Evolutionary conservation across 2,113 vertebrate genomes (phyloP).

Genomic region (Gymnocephalus cernua): DNA sequence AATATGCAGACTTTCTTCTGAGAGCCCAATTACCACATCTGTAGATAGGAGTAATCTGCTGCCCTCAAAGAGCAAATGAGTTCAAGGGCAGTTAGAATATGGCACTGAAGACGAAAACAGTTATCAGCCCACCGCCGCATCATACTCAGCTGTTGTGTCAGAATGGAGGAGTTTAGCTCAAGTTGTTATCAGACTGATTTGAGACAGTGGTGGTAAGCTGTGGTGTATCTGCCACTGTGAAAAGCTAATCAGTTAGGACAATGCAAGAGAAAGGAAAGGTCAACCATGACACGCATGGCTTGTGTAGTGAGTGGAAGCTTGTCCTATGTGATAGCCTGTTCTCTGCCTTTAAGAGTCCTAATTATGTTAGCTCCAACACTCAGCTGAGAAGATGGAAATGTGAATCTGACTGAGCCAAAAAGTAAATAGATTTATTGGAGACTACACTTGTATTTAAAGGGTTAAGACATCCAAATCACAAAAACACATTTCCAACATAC

Average conservation of each 20-base stretch:
- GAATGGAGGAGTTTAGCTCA: slow-evolving; percentile 28
- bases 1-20: slow-evolving; percentile 64
- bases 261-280: slow-evolving; percentile 73
- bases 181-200: slow-evolving; percentile 49
- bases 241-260: slow-evolving; percentile 72
- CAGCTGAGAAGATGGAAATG: not conserved
- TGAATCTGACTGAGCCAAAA: slow-evolving; percentile 1
- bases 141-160: slow-evolving; percentile 43
- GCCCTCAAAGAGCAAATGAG: slow-evolving; percentile 57
- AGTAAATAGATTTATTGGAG: not conserved
- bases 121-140: slow-evolving; percentile 17
- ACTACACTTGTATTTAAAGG: not conserved
- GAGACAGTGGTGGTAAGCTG: slow-evolving; percentile 40
- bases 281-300: slow-evolving; percentile 63
- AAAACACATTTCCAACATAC: not conserved
- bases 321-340: slow-evolving; percentile 58
- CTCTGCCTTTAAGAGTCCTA: slow-evolving; percentile 40
- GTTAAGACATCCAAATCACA: not conserved
- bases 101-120: slow-evolving; percentile 34
- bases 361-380: slow-evolving; percentile 29
- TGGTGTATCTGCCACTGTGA: slow-evolving; percentile 47
- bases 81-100: slow-evolving; percentile 55
- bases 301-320: slow-evolving; percentile 47
- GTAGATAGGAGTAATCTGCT: slow-evolving; percentile 70
- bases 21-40: slow-evolving; percentile 78